Evolutionary conservation across 2,113 vertebrate species (phyloP), one percentile per base, ranked within the genome.

Genomic region (Tor tambroides): DNA sequence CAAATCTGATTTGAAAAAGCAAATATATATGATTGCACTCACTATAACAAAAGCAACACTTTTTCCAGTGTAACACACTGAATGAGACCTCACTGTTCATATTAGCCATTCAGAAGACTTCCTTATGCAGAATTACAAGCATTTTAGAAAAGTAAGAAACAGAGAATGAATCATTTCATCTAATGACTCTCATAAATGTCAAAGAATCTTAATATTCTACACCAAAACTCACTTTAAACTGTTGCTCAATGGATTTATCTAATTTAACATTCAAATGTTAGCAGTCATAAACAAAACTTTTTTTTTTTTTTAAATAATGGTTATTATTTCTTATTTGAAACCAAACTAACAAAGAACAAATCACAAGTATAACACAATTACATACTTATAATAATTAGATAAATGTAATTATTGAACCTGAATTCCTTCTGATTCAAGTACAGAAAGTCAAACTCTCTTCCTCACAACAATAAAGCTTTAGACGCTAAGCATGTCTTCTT

Each of bases 371-470:
- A 61, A 80, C 38, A 75, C 59, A 83, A 32, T 30, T 79, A 61
- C 81, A 83, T 74, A 87, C 28, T 83, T 35, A 56, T 51, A 77
- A 77, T 77, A 26, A 51, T 77, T 77, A 17, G 32, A 87, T 72
- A 26, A 86, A 86, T 61, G 61, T 51, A 83, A 85, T 79, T 72
- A 54, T 83, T 82, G 71, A 87, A 87, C 88, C 82, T 87, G 88
- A 89, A 85, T 85, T 80, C 56, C 49, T 84, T 69, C 84, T 82
- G 59, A 83, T 89, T 87, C 79, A 89, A 87, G 83, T 86, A 85
- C 86, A 56, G 54, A n/a, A 56, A 49, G 43, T 83, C 21, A 14
- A 83, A 30, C 41, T 79, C 38, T 72, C 71, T 85, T 87, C 54
- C 28, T 82, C 28, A 38, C 59, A 32, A 87, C 49, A 51, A 54